Evolutionary conservation across 2,888 invertebrate species (phyloP).

Genomic region (Callosobruchus maculatus): DNA sequence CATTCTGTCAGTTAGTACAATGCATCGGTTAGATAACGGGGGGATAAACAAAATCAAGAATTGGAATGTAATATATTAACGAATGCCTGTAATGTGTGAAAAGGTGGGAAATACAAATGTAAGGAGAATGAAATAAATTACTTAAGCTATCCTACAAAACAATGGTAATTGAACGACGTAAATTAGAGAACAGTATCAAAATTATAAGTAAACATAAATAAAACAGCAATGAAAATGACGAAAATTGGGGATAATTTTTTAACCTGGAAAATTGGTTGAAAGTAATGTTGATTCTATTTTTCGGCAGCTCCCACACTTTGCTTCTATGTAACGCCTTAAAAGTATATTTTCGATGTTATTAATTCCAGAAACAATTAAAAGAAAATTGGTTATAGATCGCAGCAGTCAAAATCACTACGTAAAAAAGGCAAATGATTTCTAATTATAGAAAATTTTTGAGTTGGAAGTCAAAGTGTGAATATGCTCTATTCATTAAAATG

Average conservation of each 20-base stretch:
- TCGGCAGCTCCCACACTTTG: background rate
- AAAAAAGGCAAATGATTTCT: no score
- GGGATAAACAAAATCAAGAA: constrained; percentile 24
- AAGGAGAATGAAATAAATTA: constrained; percentile 29
- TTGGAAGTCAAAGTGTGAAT: background rate
- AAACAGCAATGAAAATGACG: constrained; percentile 7
- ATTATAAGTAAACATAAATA: constrained; percentile 26
- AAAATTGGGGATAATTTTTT: background rate
- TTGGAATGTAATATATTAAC: constrained; percentile 41
- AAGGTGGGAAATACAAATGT: background rate
- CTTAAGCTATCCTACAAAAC: constrained; percentile 26
- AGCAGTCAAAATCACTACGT: no score
- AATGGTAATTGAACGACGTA: constrained; percentile 15
- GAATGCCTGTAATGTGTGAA: constrained; percentile 30
- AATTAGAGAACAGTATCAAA: constrained; percentile 36
- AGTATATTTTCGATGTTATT: no score
- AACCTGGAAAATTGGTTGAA: background rate
- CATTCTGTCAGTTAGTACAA: constrained; percentile 21
- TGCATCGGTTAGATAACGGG: constrained; percentile 1
- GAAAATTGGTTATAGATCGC: no score
- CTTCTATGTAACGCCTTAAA: background rate
- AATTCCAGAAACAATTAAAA: no score
- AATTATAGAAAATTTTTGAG: no score
- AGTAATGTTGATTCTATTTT: background rate
- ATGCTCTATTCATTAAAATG: background rate